Evolutionary conservation across 2,888 invertebrate genomes (phyloP), one percentile per base, ranked within the genome.

Genomic region (Epistrophe grossulariae): DNA sequence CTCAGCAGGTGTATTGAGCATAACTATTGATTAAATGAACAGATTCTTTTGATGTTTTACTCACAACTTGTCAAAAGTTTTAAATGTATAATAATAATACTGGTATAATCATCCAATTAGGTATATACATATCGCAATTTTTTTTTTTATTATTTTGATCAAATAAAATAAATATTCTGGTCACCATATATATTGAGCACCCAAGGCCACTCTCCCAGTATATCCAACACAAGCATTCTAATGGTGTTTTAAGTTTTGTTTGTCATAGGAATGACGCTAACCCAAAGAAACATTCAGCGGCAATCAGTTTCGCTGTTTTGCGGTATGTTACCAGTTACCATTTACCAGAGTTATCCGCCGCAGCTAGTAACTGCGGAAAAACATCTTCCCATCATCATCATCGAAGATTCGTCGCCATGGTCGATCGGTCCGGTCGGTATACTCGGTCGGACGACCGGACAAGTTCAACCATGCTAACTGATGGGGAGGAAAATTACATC

Each of bases 201-300:
- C 70, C 72, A 81, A 59, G 73, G 40, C 64, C 62, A 6, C 60
- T 40, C 28, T 71, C 40, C 55, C 48, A 15, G n/a, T n/a, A 24
- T 45, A 9, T 31, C 9, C 24, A 45, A 40, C 55, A 50, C 35
- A 45, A 43, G 17, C 80, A 59, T 60, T 85, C 82, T 71, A 85
- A 83, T 87, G 76, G 87, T 87, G 87, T 87, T 87, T 83, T 87
- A 87, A 83, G 87, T 87, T 83, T 84, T 77, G 87, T 88, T 83
- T 88, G 87, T 79, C 83, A 79, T 83, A 74, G 60, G 77, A 84
- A 74, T 76, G 79, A 71, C 76, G 43, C 78, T 68, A 28, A 74
- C 59, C 64, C 74, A 62, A 60, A 74, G 70, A 79, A 73, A 85
- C 84, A 85, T 81, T 73, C 73, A 77, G 79, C 79, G 77, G 84